Evolutionary conservation across 2,888 invertebrate genomes (phyloP), one percentile per base, ranked within the genome.

Genomic region (Ommatoiulus sabulosus): DNA sequence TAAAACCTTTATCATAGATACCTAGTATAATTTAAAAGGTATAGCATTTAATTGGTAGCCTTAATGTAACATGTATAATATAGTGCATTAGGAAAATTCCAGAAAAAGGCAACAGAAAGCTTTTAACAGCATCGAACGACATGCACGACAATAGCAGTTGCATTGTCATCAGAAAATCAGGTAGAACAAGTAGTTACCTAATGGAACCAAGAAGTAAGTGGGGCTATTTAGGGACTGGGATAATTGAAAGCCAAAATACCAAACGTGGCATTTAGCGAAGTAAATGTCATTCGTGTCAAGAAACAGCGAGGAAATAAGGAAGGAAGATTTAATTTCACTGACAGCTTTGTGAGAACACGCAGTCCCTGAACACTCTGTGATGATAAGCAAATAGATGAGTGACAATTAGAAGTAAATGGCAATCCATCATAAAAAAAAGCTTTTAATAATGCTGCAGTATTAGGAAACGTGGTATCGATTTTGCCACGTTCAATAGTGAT

Each of bases 401-500:
- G 80, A 35, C 80, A 80, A 80, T 80, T 80, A 80, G 12, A 35
- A 35, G 12, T 12, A 12, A 4, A 80, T 43, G 15, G 35, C 35
- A 15, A 80, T 80, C 35, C 80, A 80, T 80, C 80, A 80, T 35
- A 20, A 15, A 80, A 80, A 15, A 24, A 24, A 8, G 0, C 35
- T 80, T 43, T 63, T n/a, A 24, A 80, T 80, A 43, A 35, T 8
- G 80, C 80, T 1, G 10, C 24, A 3, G 80, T 15, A 24, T 35
- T 5, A 72, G 10, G 24, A 3, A 72, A 72, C 35, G 24, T 1
- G 15, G 5, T 3, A 43, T 84, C 43, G 43, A 57, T 24, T 43
- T 44, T 52, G n/a, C 24, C 52, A 52, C 52, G 63, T 57, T 87
- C 52, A 44, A 87, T 44, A 86, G 24, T 17, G 24, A 48, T 86